Evolutionary conservation across 2,888 invertebrate genomes (phyloP), one percentile per base, ranked within the genome.

Genomic region (Epinotia ramella): DNA sequence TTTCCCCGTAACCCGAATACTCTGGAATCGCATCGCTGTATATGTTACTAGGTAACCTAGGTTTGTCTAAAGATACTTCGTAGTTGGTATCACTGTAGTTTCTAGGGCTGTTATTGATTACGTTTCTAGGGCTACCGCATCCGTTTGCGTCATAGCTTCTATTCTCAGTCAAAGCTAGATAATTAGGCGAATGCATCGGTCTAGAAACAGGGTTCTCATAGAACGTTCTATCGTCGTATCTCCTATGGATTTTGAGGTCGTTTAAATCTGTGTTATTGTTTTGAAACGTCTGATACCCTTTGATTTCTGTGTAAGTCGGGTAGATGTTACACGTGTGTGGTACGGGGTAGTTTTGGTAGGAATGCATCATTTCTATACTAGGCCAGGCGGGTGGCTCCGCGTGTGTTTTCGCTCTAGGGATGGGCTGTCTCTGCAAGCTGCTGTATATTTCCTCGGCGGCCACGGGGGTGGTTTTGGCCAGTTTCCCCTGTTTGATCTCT

Each of bases 401-500:
- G 83, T 96, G 96, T 2, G 96, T 96, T 85, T 97, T 97, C 0
- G 96, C 95, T 33, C 96, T 87, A 0, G 97, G 97, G 78, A 97
- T 97, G 0, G 97, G 97, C 82, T 97, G 96, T 33, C 95, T 78
- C 73, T 94, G 95, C 0, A 95, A 79, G 20, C 94, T 94, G 84
- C 94, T 94, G 86, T 95, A 95, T 77, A 94, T 95, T 77, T 95
- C 95, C n/a, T 95, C 95, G 0, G 93, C 95, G 0, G 94, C 93
- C 0, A 94, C 91, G 0, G 94, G 93, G 0, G 94, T 91, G 73
- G 95, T 95, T 84, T 95, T 89, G 79, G 93, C 96, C 0, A 97
- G 91, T 87, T 98, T 98, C 0, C 97, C 97, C 81, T 97, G 97
- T 83, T 97, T 97, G 72, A 98, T 98, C 88, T 98, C 98, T 84